Percentiles rank a stretch among this genome's conserved stretches.
phyloP scores from a whole-genome alignment of 2,888 invertebrate species.

The Drosophila cyrtoloma region DNA sequence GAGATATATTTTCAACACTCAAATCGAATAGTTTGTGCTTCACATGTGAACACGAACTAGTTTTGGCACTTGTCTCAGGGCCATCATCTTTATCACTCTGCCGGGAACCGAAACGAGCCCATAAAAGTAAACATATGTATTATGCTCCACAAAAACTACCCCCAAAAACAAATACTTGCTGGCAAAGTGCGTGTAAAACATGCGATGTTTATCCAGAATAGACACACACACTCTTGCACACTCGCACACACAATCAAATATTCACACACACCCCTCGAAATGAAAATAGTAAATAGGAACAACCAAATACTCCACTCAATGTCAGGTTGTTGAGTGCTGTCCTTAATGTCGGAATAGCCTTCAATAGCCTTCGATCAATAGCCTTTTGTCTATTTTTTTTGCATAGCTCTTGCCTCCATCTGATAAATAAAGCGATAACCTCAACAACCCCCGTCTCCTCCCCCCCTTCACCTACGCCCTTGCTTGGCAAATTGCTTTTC shows the following conservation, averaged over 20 bases:
- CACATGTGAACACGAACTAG: not conserved
- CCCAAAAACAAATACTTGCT: not conserved
- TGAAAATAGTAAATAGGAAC: not conserved
- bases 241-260: not conserved
- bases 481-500: constrained; percentile 47
- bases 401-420: constrained; percentile 5
- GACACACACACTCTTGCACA: not conserved
- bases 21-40: not conserved
- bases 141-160: constrained; percentile 3
- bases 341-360: constrained; percentile 10
- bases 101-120: not conserved
- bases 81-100: constrained; percentile 10
- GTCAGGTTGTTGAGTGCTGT: constrained; percentile 19
- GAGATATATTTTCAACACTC: not conserved
- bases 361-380: constrained; percentile 48
- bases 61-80: not conserved
- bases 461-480: not conserved
- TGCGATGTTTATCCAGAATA: constrained; percentile 34
- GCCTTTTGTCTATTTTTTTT: constrained; percentile 2
- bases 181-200: constrained; percentile 11
- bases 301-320: constrained; percentile 20
- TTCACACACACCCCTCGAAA: not conserved
- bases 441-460: not conserved
- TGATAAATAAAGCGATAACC: not conserved
- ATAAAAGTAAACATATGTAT: constrained; percentile 30